Evolutionary conservation across 2,113 vertebrate genomes (phyloP).

Genomic region (Cebus imitator): DNA sequence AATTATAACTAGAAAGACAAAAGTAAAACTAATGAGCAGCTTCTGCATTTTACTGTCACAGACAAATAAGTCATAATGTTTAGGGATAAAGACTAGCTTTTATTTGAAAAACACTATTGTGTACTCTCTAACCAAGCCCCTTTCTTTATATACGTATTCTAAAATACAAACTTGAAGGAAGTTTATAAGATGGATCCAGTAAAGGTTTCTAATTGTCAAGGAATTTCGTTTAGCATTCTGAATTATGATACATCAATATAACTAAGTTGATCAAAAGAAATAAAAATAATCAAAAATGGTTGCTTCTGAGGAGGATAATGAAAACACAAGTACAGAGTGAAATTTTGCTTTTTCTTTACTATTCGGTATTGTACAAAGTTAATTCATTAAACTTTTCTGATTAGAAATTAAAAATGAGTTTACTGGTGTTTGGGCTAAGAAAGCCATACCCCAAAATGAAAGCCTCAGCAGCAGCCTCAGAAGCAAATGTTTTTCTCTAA

Average conservation of each 20-base stretch:
- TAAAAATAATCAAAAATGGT: background rate
- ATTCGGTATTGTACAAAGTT: background rate
- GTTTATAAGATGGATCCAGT: background rate
- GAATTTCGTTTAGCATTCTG: slow-evolving; percentile 11
- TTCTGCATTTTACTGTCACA: slow-evolving; percentile 37
- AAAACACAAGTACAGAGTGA: background rate
- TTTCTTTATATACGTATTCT: background rate
- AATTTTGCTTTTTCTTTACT: background rate
- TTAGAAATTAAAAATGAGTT: slow-evolving; percentile 24
- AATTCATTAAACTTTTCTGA: slow-evolving; percentile 18
- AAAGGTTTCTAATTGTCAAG: background rate
- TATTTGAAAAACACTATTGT: slow-evolving; percentile 31
- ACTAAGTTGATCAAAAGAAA: background rate
- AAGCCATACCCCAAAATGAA: background rate
- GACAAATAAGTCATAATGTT: background rate
- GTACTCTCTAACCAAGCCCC: background rate
- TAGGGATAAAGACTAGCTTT: slow-evolving; percentile 46
- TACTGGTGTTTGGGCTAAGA: background rate
- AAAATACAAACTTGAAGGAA: slow-evolving; percentile 46
- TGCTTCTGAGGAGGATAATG: background rate
- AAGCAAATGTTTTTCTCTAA: background rate
- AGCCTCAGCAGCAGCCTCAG: background rate
- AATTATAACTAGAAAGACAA: slow-evolving; percentile 37
- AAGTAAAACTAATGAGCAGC: slow-evolving; percentile 26
- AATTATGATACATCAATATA: background rate